Evolutionary conservation across 1,140 invertebrate species (phyloP).

Genomic region (Mya arenaria): DNA sequence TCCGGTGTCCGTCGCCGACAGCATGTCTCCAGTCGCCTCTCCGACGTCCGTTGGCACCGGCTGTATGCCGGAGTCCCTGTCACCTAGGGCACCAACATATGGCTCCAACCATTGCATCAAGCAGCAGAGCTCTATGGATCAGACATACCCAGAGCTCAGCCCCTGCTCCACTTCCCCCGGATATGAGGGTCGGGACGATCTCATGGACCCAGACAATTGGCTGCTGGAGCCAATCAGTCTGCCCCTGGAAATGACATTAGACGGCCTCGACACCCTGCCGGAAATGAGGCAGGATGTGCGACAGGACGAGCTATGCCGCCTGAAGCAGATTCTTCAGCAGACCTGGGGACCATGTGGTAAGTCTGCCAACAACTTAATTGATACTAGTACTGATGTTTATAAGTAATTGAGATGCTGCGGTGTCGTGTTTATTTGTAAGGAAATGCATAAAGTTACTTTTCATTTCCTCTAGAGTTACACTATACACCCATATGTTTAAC

Average conservation of each 20-base stretch:
- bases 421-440: too few relatives aligned
- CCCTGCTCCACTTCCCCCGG: constrained; percentile 56
- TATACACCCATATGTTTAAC: too few relatives aligned
- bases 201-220: constrained; percentile 60
- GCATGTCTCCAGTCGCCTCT: constrained; percentile 45
- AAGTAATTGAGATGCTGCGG: too few relatives aligned
- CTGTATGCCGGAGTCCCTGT: constrained; percentile 50
- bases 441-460: too few relatives aligned
- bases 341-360: constrained; percentile 69
- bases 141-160: constrained; percentile 55
- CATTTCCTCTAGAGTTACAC: too few relatives aligned
- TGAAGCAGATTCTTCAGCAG: constrained; percentile 68
- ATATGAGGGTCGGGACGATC: constrained; percentile 56
- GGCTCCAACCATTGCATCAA: constrained; percentile 33
- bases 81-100: constrained; percentile 28
- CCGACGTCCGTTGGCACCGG: constrained; percentile 47
- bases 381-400: too few relatives aligned
- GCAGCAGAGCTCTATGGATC: constrained; percentile 42
- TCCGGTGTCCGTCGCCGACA: constrained; percentile 26
- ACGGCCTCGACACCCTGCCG: constrained; percentile 37
- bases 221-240: constrained; percentile 57
- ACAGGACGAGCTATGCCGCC: constrained; percentile 70
- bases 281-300: constrained; percentile 34
- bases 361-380: too few relatives aligned
- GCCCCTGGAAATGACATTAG: constrained; percentile 54